Conservation (phyloP, 2,888 invertebrate species). For the Lasioglossum oenotherae region DNA sequence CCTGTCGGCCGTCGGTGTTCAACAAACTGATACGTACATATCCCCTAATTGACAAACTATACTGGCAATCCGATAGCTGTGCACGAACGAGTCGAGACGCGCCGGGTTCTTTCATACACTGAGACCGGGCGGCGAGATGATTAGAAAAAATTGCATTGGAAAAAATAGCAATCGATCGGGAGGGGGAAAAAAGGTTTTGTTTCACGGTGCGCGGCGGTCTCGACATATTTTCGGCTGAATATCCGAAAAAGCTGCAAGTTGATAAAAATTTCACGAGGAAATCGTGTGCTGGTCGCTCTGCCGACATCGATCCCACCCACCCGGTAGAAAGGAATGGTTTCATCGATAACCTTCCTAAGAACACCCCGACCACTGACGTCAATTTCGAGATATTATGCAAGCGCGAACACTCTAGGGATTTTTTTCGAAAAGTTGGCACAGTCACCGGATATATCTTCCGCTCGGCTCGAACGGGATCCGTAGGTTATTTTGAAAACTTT, state of each 20-base stretch:
- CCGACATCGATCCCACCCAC: slow-evolving; percentile 65
- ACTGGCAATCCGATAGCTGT: background rate
- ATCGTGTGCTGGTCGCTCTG: slow-evolving; percentile 55
- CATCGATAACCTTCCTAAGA: slow-evolving; percentile 69
- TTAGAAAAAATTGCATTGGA: background rate
- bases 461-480: background rate
- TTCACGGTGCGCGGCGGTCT: background rate
- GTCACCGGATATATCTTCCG: background rate
- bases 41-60: background rate
- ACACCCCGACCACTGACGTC: slow-evolving; percentile 62
- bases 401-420: background rate
- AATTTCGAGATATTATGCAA: slow-evolving; percentile 63
- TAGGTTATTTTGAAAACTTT: background rate
- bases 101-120: background rate
- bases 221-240: background rate
- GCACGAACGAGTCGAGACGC: background rate
- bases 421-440: background rate
- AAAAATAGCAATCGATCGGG: background rate
- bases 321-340: slow-evolving; percentile 54
- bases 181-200: background rate
- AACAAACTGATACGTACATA: background rate
- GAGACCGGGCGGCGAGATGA: too few species aligned
- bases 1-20: background rate
- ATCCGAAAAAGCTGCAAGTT: slow-evolving; percentile 59
- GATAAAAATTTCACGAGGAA: slow-evolving; percentile 68